A percentile compares a stretch with the other conserved stretches of the same genome.
Evolutionary conservation across 2,113 vertebrate species (phyloP).

Genomic region (Gasterosteus aculeatus): DNA sequence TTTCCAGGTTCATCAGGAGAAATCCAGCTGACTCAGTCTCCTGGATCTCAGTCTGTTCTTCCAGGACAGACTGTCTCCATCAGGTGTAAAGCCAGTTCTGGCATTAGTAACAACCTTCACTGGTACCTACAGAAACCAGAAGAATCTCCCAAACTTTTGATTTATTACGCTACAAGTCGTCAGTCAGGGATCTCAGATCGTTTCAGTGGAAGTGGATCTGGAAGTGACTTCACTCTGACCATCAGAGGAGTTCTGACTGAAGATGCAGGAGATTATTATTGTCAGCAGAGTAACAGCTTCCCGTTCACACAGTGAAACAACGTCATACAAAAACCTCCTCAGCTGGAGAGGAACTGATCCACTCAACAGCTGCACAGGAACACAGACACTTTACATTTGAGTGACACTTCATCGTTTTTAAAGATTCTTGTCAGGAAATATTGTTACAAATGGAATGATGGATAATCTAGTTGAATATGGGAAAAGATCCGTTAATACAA

Average conservation of each 20-base stretch:
- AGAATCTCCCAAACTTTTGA: neutral
- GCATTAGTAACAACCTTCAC: neutral
- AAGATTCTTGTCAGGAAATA: no score
- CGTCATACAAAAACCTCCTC: constrained; percentile 1
- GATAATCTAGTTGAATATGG: no score
- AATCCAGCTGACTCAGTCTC: constrained; percentile 2
- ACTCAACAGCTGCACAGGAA: neutral
- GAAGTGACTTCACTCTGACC: constrained; percentile 17
- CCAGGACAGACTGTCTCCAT: neutral
- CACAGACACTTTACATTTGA: neutral
- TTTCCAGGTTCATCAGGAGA: constrained; percentile 4
- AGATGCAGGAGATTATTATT: neutral
- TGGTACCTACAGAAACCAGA: neutral
- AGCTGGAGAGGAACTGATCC: neutral
- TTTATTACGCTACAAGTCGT: neutral
- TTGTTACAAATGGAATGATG: no score
- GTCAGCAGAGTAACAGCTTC: neutral
- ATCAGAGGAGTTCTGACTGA: constrained; percentile 12
- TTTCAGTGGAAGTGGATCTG: neutral
- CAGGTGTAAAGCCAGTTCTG: neutral
- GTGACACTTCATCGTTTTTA: no score
- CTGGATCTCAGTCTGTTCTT: constrained; percentile 4
- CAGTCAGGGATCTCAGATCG: neutral
- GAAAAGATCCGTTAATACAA: no score
- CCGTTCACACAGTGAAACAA: constrained; percentile 3